A percentile compares a stretch with the other conserved stretches of the same genome.
phyloP scores from a whole-genome alignment of 2,113 vertebrate species.

The Plotosus lineatus region DNA sequence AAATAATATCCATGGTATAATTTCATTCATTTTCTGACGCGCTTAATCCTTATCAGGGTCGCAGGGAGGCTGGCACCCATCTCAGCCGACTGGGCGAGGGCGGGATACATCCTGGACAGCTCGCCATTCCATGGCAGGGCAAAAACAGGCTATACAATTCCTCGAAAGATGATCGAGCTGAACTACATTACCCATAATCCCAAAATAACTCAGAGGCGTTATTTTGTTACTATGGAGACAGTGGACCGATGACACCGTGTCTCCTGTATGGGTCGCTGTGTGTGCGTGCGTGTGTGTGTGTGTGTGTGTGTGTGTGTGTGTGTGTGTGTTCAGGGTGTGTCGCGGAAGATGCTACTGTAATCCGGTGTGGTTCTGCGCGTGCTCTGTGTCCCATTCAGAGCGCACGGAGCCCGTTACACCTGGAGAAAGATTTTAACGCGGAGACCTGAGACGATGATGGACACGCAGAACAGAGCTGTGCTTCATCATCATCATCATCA shows the following conservation, averaged over 20 bases:
- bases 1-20: no score
- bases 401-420: constrained; percentile 50
- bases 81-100: no score
- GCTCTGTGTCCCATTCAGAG: constrained; percentile 59
- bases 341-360: constrained; percentile 56
- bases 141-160: no score
- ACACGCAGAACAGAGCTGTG: not conserved
- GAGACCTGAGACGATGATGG: not conserved
- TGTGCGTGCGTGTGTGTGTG: not conserved
- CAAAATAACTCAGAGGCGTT: not conserved
- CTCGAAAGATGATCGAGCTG: not conserved
- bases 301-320: constrained; percentile 22
- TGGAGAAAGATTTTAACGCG: not conserved
- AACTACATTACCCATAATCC: not conserved
- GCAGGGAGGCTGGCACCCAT: no score
- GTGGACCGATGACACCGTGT: not conserved
- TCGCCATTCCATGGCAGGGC: no score
- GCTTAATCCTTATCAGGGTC: no score
- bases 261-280: not conserved
- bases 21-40: no score
- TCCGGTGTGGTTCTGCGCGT: constrained; percentile 50
- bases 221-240: not conserved
- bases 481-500: no score
- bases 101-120: no score
- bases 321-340: constrained; percentile 40